Evolutionary conservation across 2,888 invertebrate genomes (phyloP), one percentile per base, ranked within the genome.

Genomic region (Drosophila lutescens): DNA sequence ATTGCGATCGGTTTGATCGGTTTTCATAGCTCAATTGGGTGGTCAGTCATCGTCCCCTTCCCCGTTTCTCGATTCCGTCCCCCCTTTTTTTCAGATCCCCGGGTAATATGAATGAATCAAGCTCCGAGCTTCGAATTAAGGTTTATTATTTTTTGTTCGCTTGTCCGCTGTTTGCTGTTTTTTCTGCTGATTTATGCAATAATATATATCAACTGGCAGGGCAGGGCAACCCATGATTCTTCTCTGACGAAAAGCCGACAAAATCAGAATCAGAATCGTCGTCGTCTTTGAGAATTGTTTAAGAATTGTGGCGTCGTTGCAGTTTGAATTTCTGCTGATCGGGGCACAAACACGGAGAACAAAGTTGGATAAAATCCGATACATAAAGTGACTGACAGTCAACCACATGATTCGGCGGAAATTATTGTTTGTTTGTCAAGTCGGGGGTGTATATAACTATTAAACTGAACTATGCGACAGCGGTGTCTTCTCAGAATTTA

Each of bases 121-220:
- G 83, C 82, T 80, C 41, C 62, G 68, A 80, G 83, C 80, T 78
- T 83, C 79, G 76, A 83, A 85, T 84, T 84, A 84, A 85, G 83
- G 83, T 84, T 84, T 84, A 85, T 85, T 84, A 80, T 83, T 82
- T 78, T 73, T 74, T 78, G 56, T 68, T 63, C 56, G 59, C 55
- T 53, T 53, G 69, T 74, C 72, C 57, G 60, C 53, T 38, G 20
- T 26, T 38, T 61, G 54, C 23, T 46, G 32, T 41, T 65, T 74
- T 79, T 83, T 83, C 74, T 80, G 83, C 85, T 83, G 85, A 83
- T 78, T 85, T 83, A 74, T 84, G 82, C 82, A 83, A 80, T 82
- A 84, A 75, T 65, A 80, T 66, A 68, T 61, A 40, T 36, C 46
- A n/a, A 7, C 50, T 34, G 34, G 34, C 34, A 12, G 34, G 34